Conservation (phyloP, 2,888 invertebrate species). For the Oscheius sp. region DNA sequence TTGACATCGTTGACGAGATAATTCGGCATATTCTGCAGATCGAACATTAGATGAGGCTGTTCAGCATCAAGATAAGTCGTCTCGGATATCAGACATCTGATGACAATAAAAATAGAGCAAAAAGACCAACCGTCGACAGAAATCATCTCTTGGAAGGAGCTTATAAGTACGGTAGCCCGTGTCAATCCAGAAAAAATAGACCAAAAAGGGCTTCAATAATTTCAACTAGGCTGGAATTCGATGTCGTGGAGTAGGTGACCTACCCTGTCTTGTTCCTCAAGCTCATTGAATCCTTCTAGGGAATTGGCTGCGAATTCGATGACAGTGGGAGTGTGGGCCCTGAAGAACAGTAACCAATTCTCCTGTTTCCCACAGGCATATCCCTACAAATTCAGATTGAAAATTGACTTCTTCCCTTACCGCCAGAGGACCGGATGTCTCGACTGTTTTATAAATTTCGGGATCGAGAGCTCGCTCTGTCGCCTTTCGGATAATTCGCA, state of each 20-base stretch:
- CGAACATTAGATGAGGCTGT: background rate
- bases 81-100: conserved; percentile 22
- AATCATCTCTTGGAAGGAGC: background rate
- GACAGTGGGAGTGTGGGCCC: conserved; percentile 13
- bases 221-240: background rate
- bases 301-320: conserved; percentile 23
- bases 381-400: background rate
- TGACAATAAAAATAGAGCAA: background rate
- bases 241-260: background rate
- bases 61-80: conserved; percentile 12
- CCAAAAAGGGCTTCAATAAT: conserved; percentile 17
- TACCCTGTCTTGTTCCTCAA: conserved; percentile 10
- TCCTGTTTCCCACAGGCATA: background rate
- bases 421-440: conserved; percentile 14
- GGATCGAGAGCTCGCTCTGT: conserved; percentile 20
- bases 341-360: background rate
- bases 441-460: background rate
- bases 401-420: background rate
- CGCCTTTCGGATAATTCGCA: conserved; percentile 1
- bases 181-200: conserved; percentile 25
- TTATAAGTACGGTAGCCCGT: conserved; percentile 10
- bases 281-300: conserved; percentile 14
- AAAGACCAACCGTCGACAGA: background rate
- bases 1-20: conserved; percentile 1
- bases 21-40: background rate